Evolutionary conservation across 2,797 vertebrate genomes (phyloP), one percentile per base, ranked within the genome.

Genomic region (Acipenser oxyrinchus): DNA sequence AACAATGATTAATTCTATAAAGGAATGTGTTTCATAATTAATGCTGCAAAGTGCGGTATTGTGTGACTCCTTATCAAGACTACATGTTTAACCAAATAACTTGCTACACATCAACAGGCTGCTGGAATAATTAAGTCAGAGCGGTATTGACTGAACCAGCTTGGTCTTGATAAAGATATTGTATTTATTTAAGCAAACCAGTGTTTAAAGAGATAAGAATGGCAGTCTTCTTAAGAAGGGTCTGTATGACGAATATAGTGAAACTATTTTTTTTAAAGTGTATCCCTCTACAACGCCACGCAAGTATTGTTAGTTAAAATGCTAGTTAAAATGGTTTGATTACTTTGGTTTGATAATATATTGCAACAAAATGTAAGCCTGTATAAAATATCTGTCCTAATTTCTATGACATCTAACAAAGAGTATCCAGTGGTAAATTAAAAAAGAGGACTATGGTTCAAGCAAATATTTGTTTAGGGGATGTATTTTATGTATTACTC

Each of bases 21-120:
- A 86, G 86, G 37, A 82, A 79, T 23, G 50, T 71, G 78, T 77
- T 79, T 74, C 77, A 69, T 66, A 79, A 75, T 68, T 63, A 68
- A 69, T 72, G 75, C 74, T 48, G 78, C 53, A 61, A 5, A 62
- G 51, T 50, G 52, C 60, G 77, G 78, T 80, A 76, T 71, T 74
- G 76, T 66, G 74, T 48, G n/a, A 71, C 67, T 66, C 69, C 83
- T 87, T 87, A 89, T 90, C 84, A 18, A 67, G 0, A 15, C 37
- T 18, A 74, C 77, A 72, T 80, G 80, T 86, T 84, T 83, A 81
- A 81, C 80, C 74, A 86, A 79, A 76, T 72, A 74, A 78, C 78
- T 80, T 83, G 79, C 79, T 80, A 75, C 69, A 79, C 77, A 70
- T 66, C 70, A 66, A 68, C 57, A 63, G 64, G 59, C 67, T 37